These are phyloP conservation scores for Ptychoptera albimana DNA, from an alignment of 2,888 invertebrate species.

Conservation along the genomic window DNA sequence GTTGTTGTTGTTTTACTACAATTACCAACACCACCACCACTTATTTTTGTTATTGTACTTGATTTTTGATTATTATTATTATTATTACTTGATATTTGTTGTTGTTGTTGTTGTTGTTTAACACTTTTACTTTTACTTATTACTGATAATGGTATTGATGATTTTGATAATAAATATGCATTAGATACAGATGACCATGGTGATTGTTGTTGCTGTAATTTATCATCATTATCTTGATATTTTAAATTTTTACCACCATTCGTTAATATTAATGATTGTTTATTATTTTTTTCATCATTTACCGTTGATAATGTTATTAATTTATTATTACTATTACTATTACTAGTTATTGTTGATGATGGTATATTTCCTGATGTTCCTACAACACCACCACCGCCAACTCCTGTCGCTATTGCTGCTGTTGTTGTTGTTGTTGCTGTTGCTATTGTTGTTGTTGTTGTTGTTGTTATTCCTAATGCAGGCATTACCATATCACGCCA, in stretches of 20 bases:
- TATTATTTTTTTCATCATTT: too few relatives aligned
- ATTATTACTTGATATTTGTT: neutral
- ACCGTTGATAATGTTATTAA: constrained; percentile 9
- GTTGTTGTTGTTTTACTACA: neutral
- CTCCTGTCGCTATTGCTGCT: neutral
- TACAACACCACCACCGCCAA: constrained; percentile 3
- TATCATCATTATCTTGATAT: constrained; percentile 6
- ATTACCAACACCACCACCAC: neutral
- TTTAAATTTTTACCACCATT: too few relatives aligned
- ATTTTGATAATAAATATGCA: constrained; percentile 5
- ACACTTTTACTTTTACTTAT: neutral
- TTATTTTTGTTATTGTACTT: neutral
- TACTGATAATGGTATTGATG: constrained; percentile 4
- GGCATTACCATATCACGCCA: constrained; percentile 82
- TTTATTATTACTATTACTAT: too few relatives aligned
- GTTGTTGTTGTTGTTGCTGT: constrained; percentile 2
- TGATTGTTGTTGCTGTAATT: neutral
- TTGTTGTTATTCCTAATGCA: constrained; percentile 8
- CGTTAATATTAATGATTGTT: too few relatives aligned
- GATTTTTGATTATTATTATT: too few relatives aligned
- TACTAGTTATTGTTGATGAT: neutral
- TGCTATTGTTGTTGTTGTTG: constrained; percentile 9
- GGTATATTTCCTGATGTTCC: neutral
- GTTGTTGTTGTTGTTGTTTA: neutral
- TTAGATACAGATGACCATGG: neutral